phyloP scores from a whole-genome alignment of 1,140 invertebrate genomes.

The Chelonus insularis region DNA sequence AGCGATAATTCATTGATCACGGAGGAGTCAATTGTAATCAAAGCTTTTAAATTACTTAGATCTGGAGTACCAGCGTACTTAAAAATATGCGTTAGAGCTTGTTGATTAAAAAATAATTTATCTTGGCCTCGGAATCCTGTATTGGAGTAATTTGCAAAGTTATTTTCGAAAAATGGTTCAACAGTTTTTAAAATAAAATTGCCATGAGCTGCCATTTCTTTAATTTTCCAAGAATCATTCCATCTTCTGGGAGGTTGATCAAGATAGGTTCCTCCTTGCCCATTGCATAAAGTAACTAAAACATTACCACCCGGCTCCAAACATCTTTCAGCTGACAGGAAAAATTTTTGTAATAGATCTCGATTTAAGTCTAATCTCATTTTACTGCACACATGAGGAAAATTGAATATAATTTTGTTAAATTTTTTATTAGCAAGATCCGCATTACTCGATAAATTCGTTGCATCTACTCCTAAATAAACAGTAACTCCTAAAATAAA shows the following conservation, averaged over 20 bases:
- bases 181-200: constrained; percentile 58
- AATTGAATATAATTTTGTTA: constrained; percentile 66
- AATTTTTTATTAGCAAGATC: constrained; percentile 48
- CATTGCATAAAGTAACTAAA: constrained; percentile 64
- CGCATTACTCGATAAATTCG: constrained; percentile 45
- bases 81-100: constrained; percentile 61
- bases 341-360: constrained; percentile 62
- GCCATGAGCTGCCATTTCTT: constrained; percentile 63
- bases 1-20: no score
- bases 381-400: constrained; percentile 69
- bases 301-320: constrained; percentile 54
- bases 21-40: not conserved
- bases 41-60: constrained; percentile 31
- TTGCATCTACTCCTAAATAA: constrained; percentile 61
- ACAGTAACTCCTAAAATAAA: constrained; percentile 61
- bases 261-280: constrained; percentile 65
- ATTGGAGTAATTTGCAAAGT: constrained; percentile 52
- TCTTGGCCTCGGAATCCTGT: constrained; percentile 64
- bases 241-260: constrained; percentile 60
- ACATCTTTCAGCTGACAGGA: constrained; percentile 54
- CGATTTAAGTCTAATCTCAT: constrained; percentile 67
- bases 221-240: constrained; percentile 68
- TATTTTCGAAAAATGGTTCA: constrained; percentile 51
- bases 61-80: constrained; percentile 29
- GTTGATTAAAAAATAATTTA: constrained; percentile 61